Evolutionary conservation across 2,888 invertebrate species (phyloP).

Genomic region (Eupithecia subumbrata): DNA sequence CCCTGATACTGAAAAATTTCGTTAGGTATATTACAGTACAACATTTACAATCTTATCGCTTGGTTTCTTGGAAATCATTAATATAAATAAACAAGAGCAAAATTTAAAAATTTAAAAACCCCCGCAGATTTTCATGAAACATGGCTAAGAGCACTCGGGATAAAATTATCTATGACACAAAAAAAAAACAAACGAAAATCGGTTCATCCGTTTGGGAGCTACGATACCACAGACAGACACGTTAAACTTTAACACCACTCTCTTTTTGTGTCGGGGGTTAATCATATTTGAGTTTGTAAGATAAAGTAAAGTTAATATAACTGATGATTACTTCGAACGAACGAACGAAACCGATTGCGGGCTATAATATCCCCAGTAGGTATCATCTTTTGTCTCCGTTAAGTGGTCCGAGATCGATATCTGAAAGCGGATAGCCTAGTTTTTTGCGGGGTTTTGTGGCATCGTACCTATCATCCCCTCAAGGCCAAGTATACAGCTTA

Average conservation of each 20-base stretch:
- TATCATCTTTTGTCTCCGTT: slow-evolving; percentile 43
- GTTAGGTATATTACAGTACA: too few species aligned
- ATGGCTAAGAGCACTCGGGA: too few species aligned
- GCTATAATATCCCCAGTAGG: background rate
- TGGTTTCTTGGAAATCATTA: background rate
- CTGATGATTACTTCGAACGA: background rate
- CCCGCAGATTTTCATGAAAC: too few species aligned
- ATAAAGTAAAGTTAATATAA: background rate
- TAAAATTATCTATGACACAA: too few species aligned
- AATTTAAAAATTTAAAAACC: too few species aligned
- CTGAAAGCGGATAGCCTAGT: slow-evolving; percentile 46
- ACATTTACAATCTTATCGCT: background rate
- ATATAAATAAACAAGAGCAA: too few species aligned
- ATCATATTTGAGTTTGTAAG: background rate
- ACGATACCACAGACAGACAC: too few species aligned
- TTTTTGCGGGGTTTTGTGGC: slow-evolving; percentile 44
- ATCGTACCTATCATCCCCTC: slow-evolving; percentile 30
- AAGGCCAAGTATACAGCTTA: slow-evolving; percentile 27
- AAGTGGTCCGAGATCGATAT: slow-evolving; percentile 56
- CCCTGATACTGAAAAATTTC: background rate
- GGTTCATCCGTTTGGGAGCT: too few species aligned
- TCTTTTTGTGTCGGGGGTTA: too few species aligned
- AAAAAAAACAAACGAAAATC: too few species aligned
- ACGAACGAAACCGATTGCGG: background rate
- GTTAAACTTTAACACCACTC: too few species aligned